Base-by-base conservation (phyloP, 2,888 invertebrate species). In the Microplitis manilae region DNA sequence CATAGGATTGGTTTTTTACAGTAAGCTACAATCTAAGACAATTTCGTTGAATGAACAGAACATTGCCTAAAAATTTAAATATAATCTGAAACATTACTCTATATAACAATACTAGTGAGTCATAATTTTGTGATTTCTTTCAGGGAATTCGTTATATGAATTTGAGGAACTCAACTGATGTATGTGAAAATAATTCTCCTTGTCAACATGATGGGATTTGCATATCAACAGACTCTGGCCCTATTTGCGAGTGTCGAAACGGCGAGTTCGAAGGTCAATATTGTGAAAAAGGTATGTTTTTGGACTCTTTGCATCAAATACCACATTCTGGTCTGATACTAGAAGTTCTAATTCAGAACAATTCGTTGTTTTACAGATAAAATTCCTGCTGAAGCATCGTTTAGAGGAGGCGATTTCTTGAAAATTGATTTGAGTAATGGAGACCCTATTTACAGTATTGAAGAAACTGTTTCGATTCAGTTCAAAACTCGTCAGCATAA, bases 201-300 rank as follows among this genome's bases (percentile, higher is more conserved):
- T 99, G 98, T 90, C 95, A 96, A 88, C 97, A 98, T 87, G 96
- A 96, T 4, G 98, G 98, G 15, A 95, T 97, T 84, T 99, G 98
- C 92, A 97, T 98, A 91, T 97, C 96, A 84, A 97, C 97, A 4
- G 98, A 98, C 90, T 95, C 95, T 81, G 98, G 98, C 20, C 96
- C 98, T 67, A 94, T 96, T 87, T 98, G 98, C 92, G 97, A 99
- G 91, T 99, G 98, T 90, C 93, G 96, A 41, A 95, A 95, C 86
- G 95, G 96, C 20, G 97, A 98, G 90, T 98, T 95, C 90, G 96
- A 97, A 89, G 99, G 98, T 41, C 94, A 95, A 84, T 95, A 95
- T 91, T 99, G 98, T 90, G 97, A 98, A 90, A 95, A 96, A 94
- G 97, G 98, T 98, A 87, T 30, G 30, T 30, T 2, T 30, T 30